A percentile compares a stretch with the other conserved stretches of the same genome.
Evolutionary conservation across 2,113 vertebrate genomes (phyloP).

Genomic region (Phodopus roborovskii): DNA sequence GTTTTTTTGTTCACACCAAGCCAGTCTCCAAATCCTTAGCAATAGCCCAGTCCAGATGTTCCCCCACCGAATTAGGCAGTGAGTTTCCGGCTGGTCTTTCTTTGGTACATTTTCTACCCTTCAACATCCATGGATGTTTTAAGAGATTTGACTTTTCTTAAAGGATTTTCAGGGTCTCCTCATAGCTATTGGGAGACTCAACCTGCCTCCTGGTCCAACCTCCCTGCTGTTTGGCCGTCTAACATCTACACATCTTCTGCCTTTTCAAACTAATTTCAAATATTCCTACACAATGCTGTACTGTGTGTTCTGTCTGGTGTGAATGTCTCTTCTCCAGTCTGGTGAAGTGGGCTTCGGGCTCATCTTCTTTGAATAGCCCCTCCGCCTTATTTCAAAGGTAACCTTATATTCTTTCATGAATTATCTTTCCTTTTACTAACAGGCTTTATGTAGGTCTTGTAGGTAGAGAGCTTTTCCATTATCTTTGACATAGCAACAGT

Average conservation of each 20-base stretch:
- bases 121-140: neutral
- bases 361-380: neutral
- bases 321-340: neutral
- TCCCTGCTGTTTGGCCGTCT: neutral
- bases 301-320: neutral
- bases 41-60: neutral
- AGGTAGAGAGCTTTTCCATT: neutral
- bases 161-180: slow-evolving; percentile 22
- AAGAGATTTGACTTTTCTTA: slow-evolving; percentile 17
- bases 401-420: neutral
- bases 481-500: neutral
- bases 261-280: slow-evolving; percentile 42
- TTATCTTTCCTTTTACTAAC: neutral
- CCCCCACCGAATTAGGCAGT: neutral
- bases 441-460: neutral
- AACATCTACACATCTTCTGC: neutral
- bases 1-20: neutral
- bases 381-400: neutral
- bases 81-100: neutral
- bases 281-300: neutral
- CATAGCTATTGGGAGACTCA: neutral
- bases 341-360: neutral
- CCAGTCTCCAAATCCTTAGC: neutral
- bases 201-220: neutral
- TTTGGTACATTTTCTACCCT: neutral